Evolutionary conservation across 2,113 vertebrate genomes (phyloP).

Genomic region (Megaceryle maxima): DNA sequence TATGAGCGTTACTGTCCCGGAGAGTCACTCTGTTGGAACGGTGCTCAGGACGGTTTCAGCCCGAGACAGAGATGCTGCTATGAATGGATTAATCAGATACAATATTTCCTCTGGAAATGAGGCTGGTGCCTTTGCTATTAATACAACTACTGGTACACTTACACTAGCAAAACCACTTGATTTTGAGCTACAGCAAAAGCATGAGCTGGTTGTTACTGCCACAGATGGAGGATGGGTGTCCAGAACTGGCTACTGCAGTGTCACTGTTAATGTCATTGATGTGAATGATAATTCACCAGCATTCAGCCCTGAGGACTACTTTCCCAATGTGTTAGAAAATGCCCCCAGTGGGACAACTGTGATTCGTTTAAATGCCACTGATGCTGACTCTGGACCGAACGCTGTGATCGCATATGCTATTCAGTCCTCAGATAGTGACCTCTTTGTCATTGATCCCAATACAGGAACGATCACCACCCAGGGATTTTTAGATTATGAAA

Average conservation of each 20-base stretch:
- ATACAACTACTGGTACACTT: conserved; percentile 86
- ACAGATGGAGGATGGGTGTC: conserved; percentile 92
- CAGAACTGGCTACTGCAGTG: conserved; percentile 87
- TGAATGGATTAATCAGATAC: conserved; percentile 90
- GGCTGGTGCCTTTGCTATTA: conserved; percentile 85
- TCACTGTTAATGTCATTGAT: conserved; percentile 86
- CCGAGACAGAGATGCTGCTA: conserved; percentile 89
- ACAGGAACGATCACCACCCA: conserved; percentile 95
- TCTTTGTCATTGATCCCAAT: conserved; percentile 96
- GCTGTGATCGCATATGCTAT: conserved; percentile 90
- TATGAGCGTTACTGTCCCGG: conserved; percentile 83
- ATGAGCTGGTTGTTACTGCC: conserved; percentile 88
- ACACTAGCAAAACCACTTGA: conserved; percentile 85
- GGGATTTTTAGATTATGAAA: conserved; percentile 97
- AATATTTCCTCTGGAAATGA: conserved; percentile 89
- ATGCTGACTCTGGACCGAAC: conserved; percentile 88
- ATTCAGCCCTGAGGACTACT: conserved; percentile 88
- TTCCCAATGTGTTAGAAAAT: conserved; percentile 90
- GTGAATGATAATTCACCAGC: conserved; percentile 94
- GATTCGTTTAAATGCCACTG: conserved; percentile 86
- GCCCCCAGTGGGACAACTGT: conserved; percentile 95
- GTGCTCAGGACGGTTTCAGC: conserved; percentile 87
- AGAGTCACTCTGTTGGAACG: conserved; percentile 86
- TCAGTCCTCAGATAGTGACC: conserved; percentile 94
- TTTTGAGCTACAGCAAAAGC: conserved; percentile 86